phyloP scores from a whole-genome alignment of 2,797 vertebrate genomes.

The Rhabdomys pumilio region DNA sequence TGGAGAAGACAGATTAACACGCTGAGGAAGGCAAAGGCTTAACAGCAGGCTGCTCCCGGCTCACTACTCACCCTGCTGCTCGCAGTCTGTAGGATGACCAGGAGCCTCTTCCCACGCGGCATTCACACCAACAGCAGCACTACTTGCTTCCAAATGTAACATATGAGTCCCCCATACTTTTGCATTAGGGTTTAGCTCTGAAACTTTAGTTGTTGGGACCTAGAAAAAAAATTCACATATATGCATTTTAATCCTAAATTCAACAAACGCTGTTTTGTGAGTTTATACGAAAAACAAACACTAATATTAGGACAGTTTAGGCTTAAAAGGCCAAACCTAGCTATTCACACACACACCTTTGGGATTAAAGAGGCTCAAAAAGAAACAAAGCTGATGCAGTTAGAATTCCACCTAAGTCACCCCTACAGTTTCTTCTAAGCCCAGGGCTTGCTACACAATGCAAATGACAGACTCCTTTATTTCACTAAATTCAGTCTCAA shows the following conservation, averaged over 20 bases:
- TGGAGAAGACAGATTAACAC: neutral
- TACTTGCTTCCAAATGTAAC: conserved; percentile 90
- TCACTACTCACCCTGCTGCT: conserved; percentile 90
- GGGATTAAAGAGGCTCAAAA: conserved; percentile 24
- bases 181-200: conserved; percentile 95
- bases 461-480: neutral
- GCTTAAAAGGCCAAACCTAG: conserved; percentile 5
- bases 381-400: neutral
- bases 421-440: conserved; percentile 31
- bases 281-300: conserved; percentile 21
- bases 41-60: neutral
- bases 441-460: neutral
- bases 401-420: neutral
- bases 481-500: neutral
- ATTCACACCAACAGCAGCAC: conserved; percentile 89
- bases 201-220: conserved; percentile 92
- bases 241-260: conserved; percentile 30
- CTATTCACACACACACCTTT: neutral
- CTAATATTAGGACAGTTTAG: conserved; percentile 32
- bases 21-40: neutral
- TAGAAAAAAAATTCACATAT: conserved; percentile 83
- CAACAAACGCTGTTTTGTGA: conserved; percentile 43
- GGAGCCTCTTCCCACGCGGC: conserved; percentile 92
- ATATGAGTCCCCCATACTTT: conserved; percentile 95
- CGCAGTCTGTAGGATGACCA: conserved; percentile 85